Evolutionary conservation across 92 coral and sea anemone species (phyloP).

Genomic region (Nematostella vectensis): DNA sequence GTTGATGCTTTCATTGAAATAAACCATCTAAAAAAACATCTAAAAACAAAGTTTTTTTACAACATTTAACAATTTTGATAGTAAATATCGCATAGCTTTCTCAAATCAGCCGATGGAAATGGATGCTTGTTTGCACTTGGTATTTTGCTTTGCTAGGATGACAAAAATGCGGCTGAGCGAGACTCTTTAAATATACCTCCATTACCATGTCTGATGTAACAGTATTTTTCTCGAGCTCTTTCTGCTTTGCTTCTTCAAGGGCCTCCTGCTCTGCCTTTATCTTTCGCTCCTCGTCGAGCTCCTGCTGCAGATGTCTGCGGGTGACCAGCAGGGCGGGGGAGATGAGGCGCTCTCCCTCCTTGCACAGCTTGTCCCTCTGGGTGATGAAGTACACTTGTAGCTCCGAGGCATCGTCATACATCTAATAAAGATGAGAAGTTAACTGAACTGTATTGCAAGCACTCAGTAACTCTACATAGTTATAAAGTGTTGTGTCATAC

Average conservation of each 20-base stretch:
- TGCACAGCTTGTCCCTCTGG: constrained; percentile 88
- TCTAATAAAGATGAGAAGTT: constrained; percentile 26
- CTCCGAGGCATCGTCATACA: constrained; percentile 92
- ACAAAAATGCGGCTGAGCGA: too few relatives aligned
- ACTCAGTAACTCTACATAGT: neutral
- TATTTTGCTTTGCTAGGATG: too few relatives aligned
- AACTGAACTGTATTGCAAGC: too few relatives aligned
- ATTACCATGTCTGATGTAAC: constrained; percentile 16
- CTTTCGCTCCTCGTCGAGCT: constrained; percentile 88
- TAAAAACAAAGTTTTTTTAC: too few relatives aligned
- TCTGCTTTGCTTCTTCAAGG: constrained; percentile 48
- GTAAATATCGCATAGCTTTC: too few relatives aligned
- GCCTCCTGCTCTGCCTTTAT: constrained; percentile 64
- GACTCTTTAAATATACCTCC: too few relatives aligned
- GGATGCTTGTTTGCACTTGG: too few relatives aligned
- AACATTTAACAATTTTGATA: too few relatives aligned
- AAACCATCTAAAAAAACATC: too few relatives aligned
- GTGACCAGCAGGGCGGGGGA: constrained; percentile 92
- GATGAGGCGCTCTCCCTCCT: constrained; percentile 96
- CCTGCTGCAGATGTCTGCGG: constrained; percentile 65
- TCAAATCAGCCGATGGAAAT: too few relatives aligned
- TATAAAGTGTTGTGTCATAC: too few relatives aligned
- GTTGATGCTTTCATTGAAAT: too few relatives aligned
- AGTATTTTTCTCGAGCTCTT: constrained; percentile 45
- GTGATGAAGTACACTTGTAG: constrained; percentile 64